Evolutionary conservation across 2,797 vertebrate genomes (phyloP).

Genomic region (Sparus aurata): DNA sequence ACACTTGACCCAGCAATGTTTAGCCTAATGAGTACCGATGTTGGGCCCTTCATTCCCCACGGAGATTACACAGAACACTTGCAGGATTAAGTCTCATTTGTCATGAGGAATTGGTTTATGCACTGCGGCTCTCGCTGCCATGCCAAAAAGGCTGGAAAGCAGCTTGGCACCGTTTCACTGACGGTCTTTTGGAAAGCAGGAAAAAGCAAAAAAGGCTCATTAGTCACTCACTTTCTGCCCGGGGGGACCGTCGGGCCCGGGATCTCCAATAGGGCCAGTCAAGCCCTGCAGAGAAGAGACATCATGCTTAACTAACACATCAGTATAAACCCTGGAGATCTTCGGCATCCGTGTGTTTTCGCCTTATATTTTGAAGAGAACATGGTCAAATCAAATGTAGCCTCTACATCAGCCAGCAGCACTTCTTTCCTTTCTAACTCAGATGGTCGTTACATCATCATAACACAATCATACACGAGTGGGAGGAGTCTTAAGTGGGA

Average conservation of each 20-base stretch:
- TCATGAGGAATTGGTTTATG: conserved; percentile 84
- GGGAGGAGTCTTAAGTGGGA: conserved; percentile 58
- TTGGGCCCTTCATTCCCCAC: conserved; percentile 68
- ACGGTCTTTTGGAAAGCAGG: conserved; percentile 63
- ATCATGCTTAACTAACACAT: conserved; percentile 59
- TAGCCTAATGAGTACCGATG: conserved; percentile 79
- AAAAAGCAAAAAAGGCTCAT: conserved; percentile 64
- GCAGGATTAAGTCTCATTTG: conserved; percentile 85
- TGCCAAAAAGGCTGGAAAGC: conserved; percentile 64
- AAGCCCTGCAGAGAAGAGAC: conserved; percentile 88
- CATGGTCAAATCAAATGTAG: not conserved
- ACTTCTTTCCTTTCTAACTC: not conserved
- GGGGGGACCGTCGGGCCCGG: conserved; percentile 87
- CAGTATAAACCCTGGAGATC: conserved; percentile 27
- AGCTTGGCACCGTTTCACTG: conserved; percentile 72
- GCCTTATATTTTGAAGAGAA: not conserved
- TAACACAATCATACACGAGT: conserved; percentile 25
- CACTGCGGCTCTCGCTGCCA: conserved; percentile 60
- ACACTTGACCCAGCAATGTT: conserved; percentile 75
- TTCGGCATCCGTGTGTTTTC: not conserved
- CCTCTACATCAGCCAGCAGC: not conserved
- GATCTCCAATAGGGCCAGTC: conserved; percentile 93
- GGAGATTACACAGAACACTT: conserved; percentile 81
- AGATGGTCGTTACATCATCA: conserved; percentile 43
- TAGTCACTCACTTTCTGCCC: conserved; percentile 94